Evolutionary conservation across 2,888 invertebrate genomes (phyloP).

Genomic region (Sthenelais limicola): DNA sequence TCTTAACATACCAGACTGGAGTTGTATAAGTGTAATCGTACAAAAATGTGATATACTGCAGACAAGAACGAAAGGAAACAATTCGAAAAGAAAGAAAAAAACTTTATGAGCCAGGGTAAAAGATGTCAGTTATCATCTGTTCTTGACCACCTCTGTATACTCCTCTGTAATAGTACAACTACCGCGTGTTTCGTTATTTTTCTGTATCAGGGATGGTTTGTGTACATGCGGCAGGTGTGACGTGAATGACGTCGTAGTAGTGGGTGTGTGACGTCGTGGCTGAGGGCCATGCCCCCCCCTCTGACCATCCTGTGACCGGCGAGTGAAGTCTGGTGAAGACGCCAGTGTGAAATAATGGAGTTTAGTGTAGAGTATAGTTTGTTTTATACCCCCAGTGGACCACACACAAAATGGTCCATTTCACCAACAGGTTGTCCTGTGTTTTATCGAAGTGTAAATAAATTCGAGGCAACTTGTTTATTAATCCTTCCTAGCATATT

Average conservation of each 20-base stretch:
- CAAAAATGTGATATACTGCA: too few relatives aligned
- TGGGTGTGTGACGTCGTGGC: conserved; percentile 25
- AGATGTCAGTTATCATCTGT: too few relatives aligned
- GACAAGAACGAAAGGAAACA: too few relatives aligned
- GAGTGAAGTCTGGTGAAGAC: conserved; percentile 17
- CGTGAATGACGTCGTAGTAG: conserved; percentile 2
- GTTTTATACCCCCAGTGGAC: conserved; percentile 37
- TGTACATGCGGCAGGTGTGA: background rate
- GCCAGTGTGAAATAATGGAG: conserved; percentile 21
- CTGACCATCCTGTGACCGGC: conserved; percentile 14
- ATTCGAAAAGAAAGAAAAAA: too few relatives aligned
- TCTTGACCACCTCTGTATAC: too few relatives aligned
- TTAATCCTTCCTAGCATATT: conserved; percentile 41
- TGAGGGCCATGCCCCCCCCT: conserved; percentile 11
- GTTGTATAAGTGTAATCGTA: too few relatives aligned
- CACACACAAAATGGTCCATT: conserved; percentile 22
- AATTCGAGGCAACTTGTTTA: conserved; percentile 42
- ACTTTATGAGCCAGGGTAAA: too few relatives aligned
- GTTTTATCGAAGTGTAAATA: conserved; percentile 41
- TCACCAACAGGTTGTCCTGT: conserved; percentile 38
- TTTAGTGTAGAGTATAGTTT: conserved; percentile 36
- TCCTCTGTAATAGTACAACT: too few relatives aligned
- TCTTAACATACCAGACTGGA: too few relatives aligned
- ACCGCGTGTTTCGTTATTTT: too few relatives aligned
- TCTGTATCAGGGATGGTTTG: too few relatives aligned